Conservation (phyloP, 2,888 invertebrate genomes). For the Allophyes oxyacanthae region DNA sequence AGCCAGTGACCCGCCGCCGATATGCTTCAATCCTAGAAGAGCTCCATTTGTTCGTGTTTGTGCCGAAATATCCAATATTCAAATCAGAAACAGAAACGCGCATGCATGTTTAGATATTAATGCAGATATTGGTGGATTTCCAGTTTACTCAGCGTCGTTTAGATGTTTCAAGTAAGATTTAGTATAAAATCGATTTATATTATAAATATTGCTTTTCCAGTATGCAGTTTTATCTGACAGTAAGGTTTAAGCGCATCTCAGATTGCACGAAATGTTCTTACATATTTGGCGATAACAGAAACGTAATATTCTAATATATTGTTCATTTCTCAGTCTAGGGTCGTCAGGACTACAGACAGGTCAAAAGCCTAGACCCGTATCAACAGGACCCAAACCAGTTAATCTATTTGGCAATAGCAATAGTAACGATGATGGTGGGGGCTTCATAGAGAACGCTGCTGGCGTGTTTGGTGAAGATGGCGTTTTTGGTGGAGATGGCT, state of each 20-base stretch:
- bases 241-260: too few species aligned
- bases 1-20: constrained; percentile 93
- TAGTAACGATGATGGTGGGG: constrained; percentile 68
- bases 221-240: too few species aligned
- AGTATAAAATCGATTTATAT: background rate
- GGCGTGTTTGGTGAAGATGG: constrained; percentile 64
- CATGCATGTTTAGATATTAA: constrained; percentile 94
- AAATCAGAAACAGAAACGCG: constrained; percentile 93
- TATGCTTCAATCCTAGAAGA: constrained; percentile 92
- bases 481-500: constrained; percentile 62
- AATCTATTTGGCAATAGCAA: constrained; percentile 79
- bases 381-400: constrained; percentile 79
- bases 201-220: too few species aligned
- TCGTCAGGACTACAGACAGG: constrained; percentile 82
- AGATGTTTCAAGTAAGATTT: constrained; percentile 83
- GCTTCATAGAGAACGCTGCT: constrained; percentile 71
- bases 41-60: constrained; percentile 92
- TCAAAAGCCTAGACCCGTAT: constrained; percentile 81
- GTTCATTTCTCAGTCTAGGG: constrained; percentile 74
- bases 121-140: constrained; percentile 90
- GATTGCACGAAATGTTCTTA: too few species aligned
- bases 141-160: constrained; percentile 88
- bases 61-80: constrained; percentile 93
- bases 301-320: background rate
- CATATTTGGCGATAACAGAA: too few species aligned